These are phyloP conservation scores for Nymphalis polychloros DNA, from an alignment of 2,888 invertebrate genomes.

Conservation along the genomic window DNA sequence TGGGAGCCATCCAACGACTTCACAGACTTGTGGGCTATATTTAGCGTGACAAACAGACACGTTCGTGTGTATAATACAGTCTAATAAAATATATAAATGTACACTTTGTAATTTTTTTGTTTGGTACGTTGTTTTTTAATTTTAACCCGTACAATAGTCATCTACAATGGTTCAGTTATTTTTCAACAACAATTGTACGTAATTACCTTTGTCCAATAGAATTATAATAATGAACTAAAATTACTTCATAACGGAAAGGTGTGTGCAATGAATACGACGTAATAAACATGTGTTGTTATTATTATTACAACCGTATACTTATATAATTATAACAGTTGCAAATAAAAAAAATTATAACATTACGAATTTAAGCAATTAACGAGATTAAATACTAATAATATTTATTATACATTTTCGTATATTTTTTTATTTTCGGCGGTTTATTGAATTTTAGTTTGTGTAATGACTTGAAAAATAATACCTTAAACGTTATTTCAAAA, in stretches of 20 bases:
- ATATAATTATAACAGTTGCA: no score
- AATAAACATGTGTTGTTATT: neutral
- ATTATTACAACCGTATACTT: no score
- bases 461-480: no score
- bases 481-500: no score
- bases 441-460: no score
- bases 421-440: no score
- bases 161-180: neutral
- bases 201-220: neutral
- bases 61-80: neutral
- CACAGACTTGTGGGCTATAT: constrained; percentile 51
- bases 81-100: no score
- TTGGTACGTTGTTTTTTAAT: neutral
- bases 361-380: no score
- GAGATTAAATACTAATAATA: neutral
- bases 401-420: neutral
- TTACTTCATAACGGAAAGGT: constrained; percentile 14
- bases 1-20: constrained; percentile 60
- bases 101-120: neutral
- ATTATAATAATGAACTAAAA: constrained; percentile 6
- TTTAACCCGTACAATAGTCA: neutral
- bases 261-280: constrained; percentile 4
- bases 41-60: constrained; percentile 39
- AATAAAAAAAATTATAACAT: no score
- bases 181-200: no score